Evolutionary conservation across 2,113 vertebrate genomes (phyloP).

Genomic region (rabbit (Oryctolagus cuniculus)): mOryCun1.1 NC_091437.1:53023001-53023500

Average conservation of each 20-base stretch:
- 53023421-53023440: no score
- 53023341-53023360: not conserved
- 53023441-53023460: no score
- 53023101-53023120: not conserved
- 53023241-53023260: not conserved
- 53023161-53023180: not conserved
- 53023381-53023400: not conserved
- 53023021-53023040: no score
- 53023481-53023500: no score
- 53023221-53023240: not conserved
- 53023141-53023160: not conserved
- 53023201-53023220: not conserved
- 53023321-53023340: not conserved
- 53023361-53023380: conserved; percentile 15
- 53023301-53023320: not conserved
- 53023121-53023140: not conserved
- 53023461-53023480: no score
- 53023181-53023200: not conserved
- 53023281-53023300: not conserved
- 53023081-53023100: not conserved
- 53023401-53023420: no score
- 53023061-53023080: not conserved
- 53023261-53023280: not conserved
- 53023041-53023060: not conserved
- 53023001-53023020: not conserved